phyloP scores from a whole-genome alignment of 2,888 invertebrate genomes.

The Eupithecia abbreviata region DNA sequence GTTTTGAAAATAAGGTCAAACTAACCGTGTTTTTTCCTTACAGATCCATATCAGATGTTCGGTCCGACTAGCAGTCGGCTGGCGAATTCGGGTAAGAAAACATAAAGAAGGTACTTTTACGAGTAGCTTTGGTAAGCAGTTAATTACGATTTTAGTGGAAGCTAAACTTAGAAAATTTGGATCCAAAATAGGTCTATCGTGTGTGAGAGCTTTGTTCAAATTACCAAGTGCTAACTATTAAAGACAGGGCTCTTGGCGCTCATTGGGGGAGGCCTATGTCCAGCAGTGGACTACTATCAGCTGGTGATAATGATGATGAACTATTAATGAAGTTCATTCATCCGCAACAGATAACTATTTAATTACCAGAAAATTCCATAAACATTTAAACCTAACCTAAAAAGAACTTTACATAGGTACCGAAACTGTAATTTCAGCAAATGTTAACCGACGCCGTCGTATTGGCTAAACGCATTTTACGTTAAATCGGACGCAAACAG shows the following conservation, averaged over 20 bases:
- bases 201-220: background rate
- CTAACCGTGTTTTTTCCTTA: slow-evolving; percentile 64
- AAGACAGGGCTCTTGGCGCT: too few species aligned
- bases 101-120: background rate
- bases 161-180: background rate
- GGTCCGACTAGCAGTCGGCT: slow-evolving; percentile 98
- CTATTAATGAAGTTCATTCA: too few species aligned
- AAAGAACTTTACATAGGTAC: background rate
- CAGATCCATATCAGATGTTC: slow-evolving; percentile 99
- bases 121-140: too few species aligned
- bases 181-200: background rate
- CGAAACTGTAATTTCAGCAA: background rate
- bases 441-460: background rate
- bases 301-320: too few species aligned
- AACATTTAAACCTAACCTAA: background rate
- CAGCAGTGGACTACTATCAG: too few species aligned
- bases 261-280: too few species aligned
- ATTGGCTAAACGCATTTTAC: background rate
- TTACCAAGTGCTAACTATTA: background rate
- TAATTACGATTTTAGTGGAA: background rate
- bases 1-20: background rate
- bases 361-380: background rate
- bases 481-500: background rate
- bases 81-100: slow-evolving; percentile 93
- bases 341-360: too few species aligned